Evolutionary conservation across 64 coral and sea anemone genomes (phyloP).

Genomic region (Dendrophyllia cribrosa): DNA sequence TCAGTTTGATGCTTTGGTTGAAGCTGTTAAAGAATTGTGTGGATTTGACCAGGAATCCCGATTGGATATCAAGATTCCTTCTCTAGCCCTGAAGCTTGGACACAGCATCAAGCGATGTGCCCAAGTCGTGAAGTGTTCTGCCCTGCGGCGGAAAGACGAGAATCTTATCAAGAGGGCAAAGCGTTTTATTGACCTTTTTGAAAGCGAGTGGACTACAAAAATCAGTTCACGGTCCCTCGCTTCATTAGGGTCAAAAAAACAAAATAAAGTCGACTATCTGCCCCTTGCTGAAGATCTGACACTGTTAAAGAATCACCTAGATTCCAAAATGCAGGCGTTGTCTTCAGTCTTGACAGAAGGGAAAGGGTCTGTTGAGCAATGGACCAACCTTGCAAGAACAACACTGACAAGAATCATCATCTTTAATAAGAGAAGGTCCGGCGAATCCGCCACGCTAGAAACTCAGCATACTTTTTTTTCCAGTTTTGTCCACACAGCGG

Average conservation of each 20-base stretch:
- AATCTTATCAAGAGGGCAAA: background rate
- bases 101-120: constrained; percentile 36
- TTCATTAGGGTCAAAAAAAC: constrained; percentile 6
- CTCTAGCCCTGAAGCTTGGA: constrained; percentile 4
- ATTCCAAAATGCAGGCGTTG: background rate
- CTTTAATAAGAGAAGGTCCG: constrained; percentile 54
- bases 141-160: constrained; percentile 11
- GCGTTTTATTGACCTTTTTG: constrained; percentile 50
- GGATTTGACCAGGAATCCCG: constrained; percentile 4
- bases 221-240: constrained; percentile 26
- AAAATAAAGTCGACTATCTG: constrained; percentile 28
- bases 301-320: background rate
- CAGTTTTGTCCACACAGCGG: constrained; percentile 18
- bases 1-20: constrained; percentile 32
- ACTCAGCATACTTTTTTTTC: constrained; percentile 6
- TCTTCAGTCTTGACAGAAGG: background rate
- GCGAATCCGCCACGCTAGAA: constrained; percentile 29
- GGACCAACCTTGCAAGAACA: constrained; percentile 45
- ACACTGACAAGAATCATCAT: constrained; percentile 42
- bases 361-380: background rate
- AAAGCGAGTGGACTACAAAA: constrained; percentile 32
- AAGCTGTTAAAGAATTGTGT: constrained; percentile 14
- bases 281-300: constrained; percentile 23
- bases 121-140: background rate
- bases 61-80: background rate